Percentiles rank a stretch among this genome's conserved stretches.
phyloP scores from a whole-genome alignment of 2,113 vertebrate genomes.

The Erpornis zantholeuca region DNA sequence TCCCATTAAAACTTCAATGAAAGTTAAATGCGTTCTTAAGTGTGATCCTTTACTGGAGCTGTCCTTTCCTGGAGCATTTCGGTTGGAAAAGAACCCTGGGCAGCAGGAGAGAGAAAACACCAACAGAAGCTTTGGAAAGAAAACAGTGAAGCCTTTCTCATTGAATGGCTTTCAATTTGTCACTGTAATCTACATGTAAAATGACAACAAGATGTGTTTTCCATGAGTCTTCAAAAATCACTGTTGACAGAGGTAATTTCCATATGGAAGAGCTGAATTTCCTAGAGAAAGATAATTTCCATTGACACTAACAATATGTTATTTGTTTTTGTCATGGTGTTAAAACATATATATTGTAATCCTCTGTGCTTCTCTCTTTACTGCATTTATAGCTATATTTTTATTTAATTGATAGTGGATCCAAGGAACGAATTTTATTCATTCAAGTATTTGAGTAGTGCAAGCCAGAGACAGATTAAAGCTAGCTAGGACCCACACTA shows the following conservation, averaged over 20 bases:
- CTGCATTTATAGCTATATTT: neutral
- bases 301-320: neutral
- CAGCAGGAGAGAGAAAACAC: neutral
- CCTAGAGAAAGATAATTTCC: neutral
- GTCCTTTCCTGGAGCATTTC: neutral
- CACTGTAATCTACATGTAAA: neutral
- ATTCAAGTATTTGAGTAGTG: neutral
- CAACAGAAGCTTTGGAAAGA: neutral
- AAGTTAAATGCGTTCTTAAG: neutral
- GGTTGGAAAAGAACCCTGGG: neutral
- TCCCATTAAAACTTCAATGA: neutral
- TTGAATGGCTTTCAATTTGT: neutral
- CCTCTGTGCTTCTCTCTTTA: neutral
- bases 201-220: neutral
- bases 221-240: neutral
- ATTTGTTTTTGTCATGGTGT: neutral
- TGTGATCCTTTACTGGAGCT: neutral
- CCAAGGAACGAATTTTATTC: neutral
- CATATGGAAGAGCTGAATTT: neutral
- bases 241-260: neutral
- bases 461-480: neutral
- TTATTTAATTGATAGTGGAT: neutral
- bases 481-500: neutral
- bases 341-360: neutral
- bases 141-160: neutral